phyloP scores from a whole-genome alignment of 2,888 invertebrate species.

The Microplitis deprimator region DNA sequence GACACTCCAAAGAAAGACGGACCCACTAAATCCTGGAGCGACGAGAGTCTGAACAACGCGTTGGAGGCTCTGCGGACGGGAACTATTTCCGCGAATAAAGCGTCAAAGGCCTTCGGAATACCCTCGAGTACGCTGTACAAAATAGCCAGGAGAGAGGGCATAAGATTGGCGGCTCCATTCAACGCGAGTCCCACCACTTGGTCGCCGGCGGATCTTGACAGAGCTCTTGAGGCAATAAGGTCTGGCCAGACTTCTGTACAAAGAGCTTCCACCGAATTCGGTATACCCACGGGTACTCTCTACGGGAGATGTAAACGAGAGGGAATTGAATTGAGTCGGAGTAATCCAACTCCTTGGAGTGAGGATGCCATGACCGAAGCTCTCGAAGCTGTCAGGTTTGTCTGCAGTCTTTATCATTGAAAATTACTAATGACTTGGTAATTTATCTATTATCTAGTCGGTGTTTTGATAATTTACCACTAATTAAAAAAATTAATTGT shows the following conservation, averaged over 20 bases:
- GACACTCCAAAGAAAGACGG: constrained; percentile 94
- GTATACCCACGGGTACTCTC: constrained; percentile 90
- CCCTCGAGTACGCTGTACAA: constrained; percentile 93
- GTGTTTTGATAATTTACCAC: background rate
- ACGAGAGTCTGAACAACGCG: constrained; percentile 86
- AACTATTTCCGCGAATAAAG: constrained; percentile 91
- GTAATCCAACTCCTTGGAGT: constrained; percentile 95
- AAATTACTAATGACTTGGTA: background rate
- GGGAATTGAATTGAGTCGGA: constrained; percentile 89
- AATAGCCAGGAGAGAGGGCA: constrained; percentile 91
- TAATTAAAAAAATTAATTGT: constrained; percentile 21
- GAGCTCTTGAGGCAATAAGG: constrained; percentile 86
- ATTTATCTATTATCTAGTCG: constrained; percentile 22
- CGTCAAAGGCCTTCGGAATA: constrained; percentile 92
- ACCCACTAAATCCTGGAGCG: constrained; percentile 89
- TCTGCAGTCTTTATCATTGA: background rate
- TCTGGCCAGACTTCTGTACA: constrained; percentile 87
- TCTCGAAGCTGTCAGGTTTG: constrained; percentile 86
- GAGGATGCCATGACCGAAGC: constrained; percentile 94
- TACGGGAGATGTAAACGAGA: constrained; percentile 92
- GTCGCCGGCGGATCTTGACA: constrained; percentile 87
- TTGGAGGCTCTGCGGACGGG: constrained; percentile 87
- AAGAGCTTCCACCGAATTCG: constrained; percentile 87
- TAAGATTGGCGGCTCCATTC: constrained; percentile 89
- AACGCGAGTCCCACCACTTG: constrained; percentile 92